Base-by-base conservation (phyloP, 2,113 vertebrate genomes). In the Nicator chloris region DNA sequence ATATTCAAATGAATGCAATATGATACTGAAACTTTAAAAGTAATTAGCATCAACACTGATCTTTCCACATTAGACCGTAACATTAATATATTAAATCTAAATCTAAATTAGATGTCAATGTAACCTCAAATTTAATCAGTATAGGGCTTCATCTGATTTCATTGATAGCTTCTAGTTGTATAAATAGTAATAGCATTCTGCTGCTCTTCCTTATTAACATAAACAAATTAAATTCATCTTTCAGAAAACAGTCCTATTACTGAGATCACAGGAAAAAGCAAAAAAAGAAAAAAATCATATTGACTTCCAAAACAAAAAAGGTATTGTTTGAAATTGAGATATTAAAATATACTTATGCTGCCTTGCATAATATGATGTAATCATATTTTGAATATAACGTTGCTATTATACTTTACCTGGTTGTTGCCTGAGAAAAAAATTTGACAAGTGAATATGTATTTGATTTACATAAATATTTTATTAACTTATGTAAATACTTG, bases 31-130 rank as follows among this genome's bases (percentile, higher is more conserved):
- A 59, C 16, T 64, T 95, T 44, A 24, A 47, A 87, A 95, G 49
- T 89, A 79, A 85, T 94, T 85, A 81, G 84, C 56, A 72, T 61
- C 39, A 86, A 44, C 39, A 51, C 1, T 81, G 60, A 92, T 94
- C 63, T 93, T 80, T 77, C 21, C 28, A 28, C 21, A 82, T 72
- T 90, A 90, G 31, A 37, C 35, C 59, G 22, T n/a, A 63, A 56
- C 17, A 54, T 90, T 90, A 90, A 23, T 84, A 92, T 88, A 72
- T 92, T 96, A 92, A 93, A 94, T 87, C 37, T 85, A 86, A 81
- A 79, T 51, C 44, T 93, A 96, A 89, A 96, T 96, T 91, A 94
- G 23, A 75, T 68, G 70, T 72, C 60, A 94, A 60, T 95, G 60
- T 76, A 76, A 69, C 45, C 92, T 61, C 61, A 96, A n/a, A 86